A percentile compares a stretch with the other conserved stretches of the same genome.
These are phyloP conservation scores for Scaptomyza flava DNA, from an alignment of 2,888 invertebrate genomes.

Conservation along the genomic window DNA sequence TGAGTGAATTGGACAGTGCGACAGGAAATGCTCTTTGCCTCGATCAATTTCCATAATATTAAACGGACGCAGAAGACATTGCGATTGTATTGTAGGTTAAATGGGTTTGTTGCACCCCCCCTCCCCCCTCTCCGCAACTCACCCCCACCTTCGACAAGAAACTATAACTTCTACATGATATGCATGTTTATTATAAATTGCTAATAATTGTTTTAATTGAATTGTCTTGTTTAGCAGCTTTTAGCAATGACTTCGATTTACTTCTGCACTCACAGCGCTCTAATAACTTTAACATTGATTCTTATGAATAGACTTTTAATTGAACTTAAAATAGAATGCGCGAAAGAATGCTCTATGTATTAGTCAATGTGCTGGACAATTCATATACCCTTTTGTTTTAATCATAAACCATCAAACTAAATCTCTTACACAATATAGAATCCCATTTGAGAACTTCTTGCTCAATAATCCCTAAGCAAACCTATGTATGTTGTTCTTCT, in stretches of 20 bases:
- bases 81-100: slow-evolving; percentile 77
- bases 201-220: slow-evolving; percentile 48
- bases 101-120: slow-evolving; percentile 79
- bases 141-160: background rate
- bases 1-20: slow-evolving; percentile 37
- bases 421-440: too few species aligned
- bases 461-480: background rate
- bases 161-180: too few species aligned
- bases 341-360: background rate
- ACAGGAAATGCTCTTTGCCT: slow-evolving; percentile 80
- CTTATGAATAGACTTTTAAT: slow-evolving; percentile 51
- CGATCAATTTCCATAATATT: slow-evolving; percentile 82
- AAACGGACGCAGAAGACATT: slow-evolving; percentile 70
- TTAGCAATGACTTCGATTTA: slow-evolving; percentile 75
- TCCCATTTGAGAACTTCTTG: too few species aligned
- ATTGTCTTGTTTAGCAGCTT: slow-evolving; percentile 56
- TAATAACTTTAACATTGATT: slow-evolving; percentile 81
- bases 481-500: too few species aligned
- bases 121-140: slow-evolving; percentile 15
- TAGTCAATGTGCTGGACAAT: background rate
- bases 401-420: too few species aligned
- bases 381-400: slow-evolving; percentile 4
- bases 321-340: slow-evolving; percentile 44
- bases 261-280: slow-evolving; percentile 67
- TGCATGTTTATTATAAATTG: background rate